Conservation (phyloP, 2,113 vertebrate genomes). For the Sebastes schlegelii region DNA sequence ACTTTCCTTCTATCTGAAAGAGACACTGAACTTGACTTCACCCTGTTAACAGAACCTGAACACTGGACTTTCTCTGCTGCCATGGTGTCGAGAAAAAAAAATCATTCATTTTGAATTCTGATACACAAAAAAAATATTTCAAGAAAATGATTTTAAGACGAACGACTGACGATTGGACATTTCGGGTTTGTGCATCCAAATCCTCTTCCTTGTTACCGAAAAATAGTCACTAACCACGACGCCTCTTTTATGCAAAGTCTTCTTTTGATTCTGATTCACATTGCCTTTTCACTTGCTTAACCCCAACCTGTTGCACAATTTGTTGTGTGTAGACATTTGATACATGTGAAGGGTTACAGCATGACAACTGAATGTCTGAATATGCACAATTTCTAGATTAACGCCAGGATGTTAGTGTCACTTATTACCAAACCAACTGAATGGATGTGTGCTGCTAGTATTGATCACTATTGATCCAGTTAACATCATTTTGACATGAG, state of each 20-base stretch:
- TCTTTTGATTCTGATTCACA: constrained; percentile 60
- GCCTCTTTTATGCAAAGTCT: constrained; percentile 69
- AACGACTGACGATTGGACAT: constrained; percentile 27
- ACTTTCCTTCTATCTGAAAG: constrained; percentile 46
- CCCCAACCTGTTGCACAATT: constrained; percentile 70
- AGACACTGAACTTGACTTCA: constrained; percentile 60
- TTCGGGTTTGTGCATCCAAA: constrained; percentile 42
- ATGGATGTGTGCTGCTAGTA: constrained; percentile 49
- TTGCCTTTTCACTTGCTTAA: constrained; percentile 80
- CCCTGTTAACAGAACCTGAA: constrained; percentile 41
- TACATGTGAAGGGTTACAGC: constrained; percentile 71
- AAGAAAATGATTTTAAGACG: constrained; percentile 15
- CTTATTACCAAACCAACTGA: constrained; percentile 59
- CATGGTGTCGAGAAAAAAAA: constrained; percentile 15
- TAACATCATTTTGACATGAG: constrained; percentile 24
- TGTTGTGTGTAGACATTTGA: constrained; percentile 70
- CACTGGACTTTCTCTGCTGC: constrained; percentile 50
- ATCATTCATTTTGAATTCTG: constrained; percentile 12
- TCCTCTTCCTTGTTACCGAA: constrained; percentile 32
- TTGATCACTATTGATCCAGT: constrained; percentile 24
- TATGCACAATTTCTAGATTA: constrained; percentile 80
- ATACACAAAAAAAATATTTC: background rate
- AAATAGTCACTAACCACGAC: constrained; percentile 42
- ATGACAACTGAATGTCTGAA: constrained; percentile 75
- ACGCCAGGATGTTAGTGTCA: constrained; percentile 64